Conservation (phyloP, 1,140 invertebrate genomes). For the Habropoda laboriosa region DNA sequence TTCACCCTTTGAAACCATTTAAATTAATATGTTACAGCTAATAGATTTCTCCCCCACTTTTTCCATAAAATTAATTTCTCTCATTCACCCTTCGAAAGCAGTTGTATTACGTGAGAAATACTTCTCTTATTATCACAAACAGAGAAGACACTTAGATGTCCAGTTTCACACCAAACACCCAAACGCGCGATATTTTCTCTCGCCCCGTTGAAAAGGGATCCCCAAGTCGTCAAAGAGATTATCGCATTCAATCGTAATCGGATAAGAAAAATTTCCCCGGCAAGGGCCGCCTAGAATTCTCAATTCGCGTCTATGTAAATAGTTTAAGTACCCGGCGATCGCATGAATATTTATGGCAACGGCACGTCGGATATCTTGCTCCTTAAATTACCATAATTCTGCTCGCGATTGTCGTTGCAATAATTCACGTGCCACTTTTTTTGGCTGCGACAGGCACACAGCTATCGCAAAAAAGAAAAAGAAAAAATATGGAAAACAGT, state of each 20-base stretch:
- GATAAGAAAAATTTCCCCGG: constrained; percentile 51
- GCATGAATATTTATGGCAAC: constrained; percentile 60
- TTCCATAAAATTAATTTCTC: no score
- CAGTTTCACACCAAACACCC: no score
- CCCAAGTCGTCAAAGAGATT: constrained; percentile 30
- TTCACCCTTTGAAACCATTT: no score
- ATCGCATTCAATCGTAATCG: constrained; percentile 49
- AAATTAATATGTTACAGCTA: no score
- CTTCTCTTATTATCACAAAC: no score
- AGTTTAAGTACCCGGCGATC: constrained; percentile 20
- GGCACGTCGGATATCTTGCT: background rate
- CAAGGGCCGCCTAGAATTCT: constrained; percentile 24
- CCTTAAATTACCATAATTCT: constrained; percentile 59
- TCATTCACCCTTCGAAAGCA: no score
- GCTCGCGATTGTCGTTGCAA: background rate
- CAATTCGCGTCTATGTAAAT: constrained; percentile 50
- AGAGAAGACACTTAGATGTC: no score
- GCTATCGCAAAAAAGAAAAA: no score
- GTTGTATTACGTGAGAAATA: no score
- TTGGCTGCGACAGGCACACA: no score
- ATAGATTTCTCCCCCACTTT: no score
- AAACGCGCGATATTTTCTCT: constrained; percentile 5
- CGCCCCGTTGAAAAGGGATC: constrained; percentile 15
- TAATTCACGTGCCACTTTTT: background rate
- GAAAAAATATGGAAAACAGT: no score